Evolutionary conservation across 2,113 vertebrate genomes (phyloP), one percentile per base, ranked within the genome.

Genomic region (Stegastes partitus): DNA sequence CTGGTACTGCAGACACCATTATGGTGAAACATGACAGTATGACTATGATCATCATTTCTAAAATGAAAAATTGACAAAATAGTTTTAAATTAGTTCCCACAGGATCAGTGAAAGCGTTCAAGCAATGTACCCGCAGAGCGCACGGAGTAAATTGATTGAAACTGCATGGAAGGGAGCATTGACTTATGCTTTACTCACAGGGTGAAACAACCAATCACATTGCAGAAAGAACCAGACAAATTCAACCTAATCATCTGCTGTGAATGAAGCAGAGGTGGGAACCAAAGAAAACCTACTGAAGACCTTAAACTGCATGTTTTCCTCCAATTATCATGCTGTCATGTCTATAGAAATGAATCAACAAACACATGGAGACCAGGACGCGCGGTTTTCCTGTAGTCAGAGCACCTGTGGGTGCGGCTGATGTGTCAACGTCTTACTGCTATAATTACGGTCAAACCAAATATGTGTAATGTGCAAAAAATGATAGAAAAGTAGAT

Each of bases 191-290:
- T 54, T 31, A 14, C 64, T 82, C 82, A 11, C 37, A 14, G 53
- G 71, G 34, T 14, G 39, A 78, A 86, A 63, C 81, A 74, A 64
- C 92, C 90, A 92, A 93, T 92, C 85, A 81, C 69, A 84, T 5
- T 3, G 59, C 66, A 88, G 86, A 66, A 72, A 68, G 56, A 81
- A 82, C 25, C 58, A 74, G 23, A 82, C 57, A 74, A 68, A 86
- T 74, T 88, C 15, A 51, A 63, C 57, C 54, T 84, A 72, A 85
- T 79, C 26, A 55, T 74, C 58, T 77, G 3, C 5, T 62, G 25
- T 76, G 39, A 75, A 82, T 83, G 74, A 86, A 82, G 77, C 72
- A 73, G 21, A 66, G 31, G 39, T 75, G 23, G 22, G 76, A 76
- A 73, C 76, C 62, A 66, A 67, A 76, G 68, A 79, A 83, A 79